Conservation (phyloP, 2,888 invertebrate species). For the Amiota minor region DNA sequence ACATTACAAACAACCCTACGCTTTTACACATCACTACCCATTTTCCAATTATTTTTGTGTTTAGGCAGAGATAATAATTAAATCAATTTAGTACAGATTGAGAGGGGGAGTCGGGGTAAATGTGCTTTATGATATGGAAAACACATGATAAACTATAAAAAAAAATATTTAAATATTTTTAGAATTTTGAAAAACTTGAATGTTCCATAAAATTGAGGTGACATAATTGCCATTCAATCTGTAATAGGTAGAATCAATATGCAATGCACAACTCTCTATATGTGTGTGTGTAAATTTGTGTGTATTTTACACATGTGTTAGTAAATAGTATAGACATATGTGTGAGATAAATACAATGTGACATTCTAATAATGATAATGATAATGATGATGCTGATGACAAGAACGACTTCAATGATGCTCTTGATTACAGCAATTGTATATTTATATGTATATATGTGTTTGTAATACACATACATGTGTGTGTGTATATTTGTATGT, state of each 20-base stretch:
- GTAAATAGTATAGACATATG: neutral
- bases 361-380: conserved; percentile 59
- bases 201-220: conserved; percentile 47
- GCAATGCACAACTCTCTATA: conserved; percentile 35
- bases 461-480: conserved; percentile 28
- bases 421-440: conserved; percentile 55
- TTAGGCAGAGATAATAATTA: neutral
- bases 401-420: conserved; percentile 57
- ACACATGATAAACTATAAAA: neutral
- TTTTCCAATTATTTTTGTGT: neutral
- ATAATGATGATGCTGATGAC: conserved; percentile 60
- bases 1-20: neutral
- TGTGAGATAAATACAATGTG: conserved; percentile 51
- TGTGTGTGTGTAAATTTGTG: neutral
- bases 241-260: conserved; percentile 18
- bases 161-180: neutral
- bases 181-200: conserved; percentile 1
- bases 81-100: neutral
- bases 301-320: conserved; percentile 2
- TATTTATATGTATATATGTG: conserved; percentile 26
- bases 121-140: neutral
- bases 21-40: neutral
- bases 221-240: conserved; percentile 55
- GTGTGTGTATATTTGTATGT: conserved; percentile 40
- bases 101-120: neutral